A percentile compares a stretch with the other conserved stretches of the same genome.
Conservation (phyloP, 2,113 vertebrate genomes). For the Planiliza haematocheilus region DNA sequence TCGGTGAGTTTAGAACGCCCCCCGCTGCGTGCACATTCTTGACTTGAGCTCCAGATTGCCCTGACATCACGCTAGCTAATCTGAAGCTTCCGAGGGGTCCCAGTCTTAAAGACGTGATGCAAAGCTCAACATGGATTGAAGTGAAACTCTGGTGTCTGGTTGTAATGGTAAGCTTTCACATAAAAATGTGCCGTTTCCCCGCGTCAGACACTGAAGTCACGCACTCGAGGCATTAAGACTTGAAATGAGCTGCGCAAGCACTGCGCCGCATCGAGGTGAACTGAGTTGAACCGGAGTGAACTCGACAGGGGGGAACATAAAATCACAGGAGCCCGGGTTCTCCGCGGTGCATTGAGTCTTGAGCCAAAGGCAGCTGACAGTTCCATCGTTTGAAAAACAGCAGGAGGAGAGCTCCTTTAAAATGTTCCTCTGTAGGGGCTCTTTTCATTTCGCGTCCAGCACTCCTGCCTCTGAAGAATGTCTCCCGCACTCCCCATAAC, state of each 20-base stretch:
- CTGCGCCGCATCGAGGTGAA: neutral
- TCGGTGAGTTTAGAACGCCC: no score
- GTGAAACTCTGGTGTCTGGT: no score
- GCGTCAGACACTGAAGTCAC: neutral
- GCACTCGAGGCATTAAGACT: neutral
- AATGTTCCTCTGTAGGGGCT: conserved; percentile 10
- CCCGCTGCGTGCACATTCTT: no score
- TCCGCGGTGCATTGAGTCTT: conserved; percentile 15
- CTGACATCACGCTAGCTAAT: no score
- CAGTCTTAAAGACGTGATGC: no score
- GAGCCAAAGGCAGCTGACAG: conserved; percentile 26
- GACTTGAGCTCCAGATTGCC: no score
- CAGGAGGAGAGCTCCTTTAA: conserved; percentile 10
- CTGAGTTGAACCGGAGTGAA: neutral
- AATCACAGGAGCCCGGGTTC: neutral
- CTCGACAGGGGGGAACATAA: conserved; percentile 2
- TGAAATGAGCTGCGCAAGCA: neutral
- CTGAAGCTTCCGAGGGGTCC: no score
- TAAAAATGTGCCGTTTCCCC: neutral
- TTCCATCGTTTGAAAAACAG: conserved; percentile 24
- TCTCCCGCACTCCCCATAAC: neutral
- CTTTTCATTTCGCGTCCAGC: conserved; percentile 7
- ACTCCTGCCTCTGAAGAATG: neutral
- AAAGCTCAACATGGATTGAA: no score
- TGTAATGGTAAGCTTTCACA: no score